Base-by-base conservation (phyloP, 2,888 invertebrate species). In the Xanthorhoe designata region DNA sequence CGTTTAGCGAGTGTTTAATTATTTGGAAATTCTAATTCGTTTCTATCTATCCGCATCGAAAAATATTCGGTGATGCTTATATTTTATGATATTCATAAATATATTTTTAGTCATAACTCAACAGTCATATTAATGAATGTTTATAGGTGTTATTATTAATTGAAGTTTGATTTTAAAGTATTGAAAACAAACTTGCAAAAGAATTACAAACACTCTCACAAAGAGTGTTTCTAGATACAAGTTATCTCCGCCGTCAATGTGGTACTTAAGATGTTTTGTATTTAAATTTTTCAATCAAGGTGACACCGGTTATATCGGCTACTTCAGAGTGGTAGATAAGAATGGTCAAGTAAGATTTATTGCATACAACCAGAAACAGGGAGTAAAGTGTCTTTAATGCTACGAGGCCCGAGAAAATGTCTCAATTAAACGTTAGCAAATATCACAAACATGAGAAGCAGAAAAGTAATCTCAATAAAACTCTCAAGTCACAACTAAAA, bases 281-380 rank as follows among this genome's bases (percentile, higher is more conserved):
- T 87, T 89, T 86, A 87, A 90, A 90, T 86, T 86, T 83, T 71
- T 84, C 84, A 85, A 83, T 73, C 80, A 78, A 81, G 80, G 80
- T 86, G 88, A 86, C 88, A 85, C 81, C 78, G 76, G 80, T 78
- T 84, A 85, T 90, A 90, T 90, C 90, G 81, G 88, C 90, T 90
- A 87, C 92, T 86, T 85, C 86, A 82, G 81, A 78, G 76, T 74
- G 66, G 67, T 61, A 89, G 92, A 92, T 92, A 91, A 92, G 82
- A 78, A 74, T 79, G 83, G 80, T 84, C 86, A 89, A 87, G 85
- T 80, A 79, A 90, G 91, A 92, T 92, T 92, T 92, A 92, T 92
- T 84, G 84, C 87, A 35, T 66, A 86, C 84, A 86, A 89, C 87
- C 85, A 80, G 75, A 75, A 75, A 78, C 62, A 54, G 50, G 60